Percentiles rank a stretch among this genome's conserved stretches.
Conservation (phyloP, 2,888 invertebrate species). For the Orgyia antiqua region DNA sequence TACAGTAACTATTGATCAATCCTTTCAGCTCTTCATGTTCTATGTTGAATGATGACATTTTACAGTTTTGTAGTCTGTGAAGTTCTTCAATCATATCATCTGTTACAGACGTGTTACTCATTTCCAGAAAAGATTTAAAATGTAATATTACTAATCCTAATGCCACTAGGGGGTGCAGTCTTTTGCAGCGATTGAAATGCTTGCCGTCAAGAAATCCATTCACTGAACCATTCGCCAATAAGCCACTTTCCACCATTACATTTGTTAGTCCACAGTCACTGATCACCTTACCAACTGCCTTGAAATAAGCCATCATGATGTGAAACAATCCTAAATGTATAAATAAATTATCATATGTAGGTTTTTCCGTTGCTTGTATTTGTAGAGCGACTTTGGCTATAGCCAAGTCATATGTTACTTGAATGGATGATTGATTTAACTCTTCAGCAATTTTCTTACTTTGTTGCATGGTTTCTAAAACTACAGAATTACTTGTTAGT, state of each 20-base stretch:
- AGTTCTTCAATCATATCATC: conserved; percentile 1
- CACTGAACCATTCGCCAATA: conserved; percentile 1
- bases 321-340: conserved; percentile 3
- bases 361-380: conserved; percentile 2
- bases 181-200: conserved; percentile 3
- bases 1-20: conserved; percentile 3
- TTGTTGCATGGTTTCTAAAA: conserved; percentile 1
- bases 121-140: conserved; percentile 1
- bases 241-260: neutral
- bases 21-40: neutral
- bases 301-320: conserved; percentile 2
- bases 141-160: neutral
- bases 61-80: neutral
- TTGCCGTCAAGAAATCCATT: conserved; percentile 1
- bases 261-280: conserved; percentile 1
- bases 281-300: conserved; percentile 1
- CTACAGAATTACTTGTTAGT: neutral
- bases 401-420: conserved; percentile 2
- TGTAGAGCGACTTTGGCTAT: conserved; percentile 1
- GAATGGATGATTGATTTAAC: neutral
- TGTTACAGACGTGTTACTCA: neutral
- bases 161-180: neutral
- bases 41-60: neutral
- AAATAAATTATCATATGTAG: conserved; percentile 2
- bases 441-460: conserved; percentile 2